A percentile compares a stretch with the other conserved stretches of the same genome.
Evolutionary conservation across 2,888 invertebrate species (phyloP).

Genomic region (Eristalinus sepulchralis): DNA sequence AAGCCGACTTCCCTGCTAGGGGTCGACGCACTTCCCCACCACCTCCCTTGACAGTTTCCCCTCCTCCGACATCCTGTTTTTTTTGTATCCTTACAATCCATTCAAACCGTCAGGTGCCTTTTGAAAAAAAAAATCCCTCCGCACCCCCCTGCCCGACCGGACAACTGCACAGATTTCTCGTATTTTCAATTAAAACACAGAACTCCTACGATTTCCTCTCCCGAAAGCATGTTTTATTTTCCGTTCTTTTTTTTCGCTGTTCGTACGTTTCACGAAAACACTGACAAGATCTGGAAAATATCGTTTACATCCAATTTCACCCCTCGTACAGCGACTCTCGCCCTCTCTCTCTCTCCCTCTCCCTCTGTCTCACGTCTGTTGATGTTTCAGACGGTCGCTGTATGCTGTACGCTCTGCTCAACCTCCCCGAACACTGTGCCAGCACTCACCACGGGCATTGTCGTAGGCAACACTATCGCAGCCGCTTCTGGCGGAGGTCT

Average conservation of each 20-base stretch:
- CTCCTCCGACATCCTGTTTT: too few species aligned
- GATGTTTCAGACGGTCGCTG: not conserved
- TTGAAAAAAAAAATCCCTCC: too few species aligned
- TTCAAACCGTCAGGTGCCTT: too few species aligned
- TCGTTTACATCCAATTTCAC: slow-evolving; percentile 29
- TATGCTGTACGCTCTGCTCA: slow-evolving; percentile 13
- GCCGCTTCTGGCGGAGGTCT: not conserved
- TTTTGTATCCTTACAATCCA: too few species aligned
- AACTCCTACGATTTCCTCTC: not conserved
- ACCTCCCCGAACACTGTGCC: not conserved
- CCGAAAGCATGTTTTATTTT: not conserved
- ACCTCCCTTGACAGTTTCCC: too few species aligned
- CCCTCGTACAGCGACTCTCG: not conserved
- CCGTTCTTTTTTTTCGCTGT: not conserved
- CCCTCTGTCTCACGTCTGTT: too few species aligned
- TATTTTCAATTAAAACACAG: not conserved
- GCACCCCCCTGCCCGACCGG: not conserved
- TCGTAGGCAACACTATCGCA: not conserved
- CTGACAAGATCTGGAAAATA: slow-evolving; percentile 52
- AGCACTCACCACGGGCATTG: not conserved
- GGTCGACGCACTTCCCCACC: too few species aligned
- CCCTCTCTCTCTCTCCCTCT: too few species aligned
- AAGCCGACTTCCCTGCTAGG: too few species aligned
- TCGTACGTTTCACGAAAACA: not conserved
- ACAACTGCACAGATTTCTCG: not conserved